Percentiles rank a stretch among this genome's conserved stretches.
Evolutionary conservation across 2,888 invertebrate genomes (phyloP).

Genomic region (Philhelius pedissequus): DNA sequence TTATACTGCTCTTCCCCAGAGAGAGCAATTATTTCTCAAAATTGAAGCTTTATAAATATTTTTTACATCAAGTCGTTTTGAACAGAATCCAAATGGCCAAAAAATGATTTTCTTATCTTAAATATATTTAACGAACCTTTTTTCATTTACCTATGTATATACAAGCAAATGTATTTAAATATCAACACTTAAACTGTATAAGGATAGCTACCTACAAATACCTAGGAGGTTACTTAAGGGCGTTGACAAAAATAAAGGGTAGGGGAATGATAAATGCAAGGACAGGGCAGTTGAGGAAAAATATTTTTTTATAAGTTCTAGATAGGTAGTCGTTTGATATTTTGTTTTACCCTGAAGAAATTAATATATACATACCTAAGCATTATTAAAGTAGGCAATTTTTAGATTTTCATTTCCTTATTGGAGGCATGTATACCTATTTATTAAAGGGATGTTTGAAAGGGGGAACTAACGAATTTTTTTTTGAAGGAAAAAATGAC

Average conservation of each 20-base stretch:
- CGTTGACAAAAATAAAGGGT: constrained; percentile 1
- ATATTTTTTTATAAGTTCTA: constrained; percentile 17
- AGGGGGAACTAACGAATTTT: background rate
- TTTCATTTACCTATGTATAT: background rate
- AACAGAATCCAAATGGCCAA: constrained; percentile 11
- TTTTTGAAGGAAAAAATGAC: background rate
- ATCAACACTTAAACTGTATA: constrained; percentile 5
- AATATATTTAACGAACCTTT: background rate
- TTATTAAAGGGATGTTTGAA: background rate
- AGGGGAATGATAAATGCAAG: background rate
- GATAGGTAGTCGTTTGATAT: constrained; percentile 3
- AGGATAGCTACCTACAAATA: constrained; percentile 14
- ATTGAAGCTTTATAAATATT: background rate
- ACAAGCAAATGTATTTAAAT: background rate
- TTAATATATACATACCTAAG: constrained; percentile 2
- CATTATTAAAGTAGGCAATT: constrained; percentile 49
- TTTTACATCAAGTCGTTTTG: background rate
- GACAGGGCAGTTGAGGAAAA: background rate
- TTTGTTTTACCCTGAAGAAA: background rate
- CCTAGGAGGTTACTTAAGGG: constrained; percentile 1
- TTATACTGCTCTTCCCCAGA: background rate
- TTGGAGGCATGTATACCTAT: too few relatives aligned
- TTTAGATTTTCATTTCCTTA: background rate
- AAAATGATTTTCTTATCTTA: constrained; percentile 18
- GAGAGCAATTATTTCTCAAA: background rate